Conservation (phyloP, 2,113 vertebrate species). For the Trogon melanurus region DNA sequence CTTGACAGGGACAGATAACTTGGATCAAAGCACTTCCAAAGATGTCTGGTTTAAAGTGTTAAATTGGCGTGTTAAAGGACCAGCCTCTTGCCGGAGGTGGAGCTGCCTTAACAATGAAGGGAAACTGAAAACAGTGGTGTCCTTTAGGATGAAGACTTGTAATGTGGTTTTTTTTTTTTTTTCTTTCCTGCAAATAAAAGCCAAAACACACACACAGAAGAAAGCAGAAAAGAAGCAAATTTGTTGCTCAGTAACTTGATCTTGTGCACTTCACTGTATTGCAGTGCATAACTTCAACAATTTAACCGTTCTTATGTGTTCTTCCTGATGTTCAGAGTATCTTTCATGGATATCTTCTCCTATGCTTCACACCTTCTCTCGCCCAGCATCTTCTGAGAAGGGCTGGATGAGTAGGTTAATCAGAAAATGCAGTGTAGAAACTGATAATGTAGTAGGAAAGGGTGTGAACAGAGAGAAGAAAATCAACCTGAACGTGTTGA, state of each 20-base stretch:
- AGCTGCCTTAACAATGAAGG: background rate
- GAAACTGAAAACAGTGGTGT: background rate
- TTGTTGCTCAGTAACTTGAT: background rate
- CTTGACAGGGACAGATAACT: background rate
- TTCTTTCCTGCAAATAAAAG: background rate
- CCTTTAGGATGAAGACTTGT: background rate
- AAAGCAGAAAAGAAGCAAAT: background rate
- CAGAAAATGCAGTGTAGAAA: slow-evolving; percentile 41
- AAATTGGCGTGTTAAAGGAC: background rate
- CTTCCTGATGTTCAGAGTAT: slow-evolving; percentile 22
- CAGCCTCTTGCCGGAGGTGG: background rate
- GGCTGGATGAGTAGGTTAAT: background rate
- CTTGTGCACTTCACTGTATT: background rate
- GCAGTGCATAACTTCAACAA: background rate
- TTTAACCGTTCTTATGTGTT: background rate
- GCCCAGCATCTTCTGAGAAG: background rate
- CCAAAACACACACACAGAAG: rapidly evolving
- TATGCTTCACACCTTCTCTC: background rate
- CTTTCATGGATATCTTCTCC: background rate
- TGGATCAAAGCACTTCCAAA: background rate
- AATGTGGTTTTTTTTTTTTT: background rate
- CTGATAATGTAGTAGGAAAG: background rate
- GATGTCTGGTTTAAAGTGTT: background rate
- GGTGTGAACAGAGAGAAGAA: background rate
- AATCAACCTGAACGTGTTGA: background rate